Conservation (phyloP, 2,113 vertebrate genomes). For the Brachypteracias leptosomus region DNA sequence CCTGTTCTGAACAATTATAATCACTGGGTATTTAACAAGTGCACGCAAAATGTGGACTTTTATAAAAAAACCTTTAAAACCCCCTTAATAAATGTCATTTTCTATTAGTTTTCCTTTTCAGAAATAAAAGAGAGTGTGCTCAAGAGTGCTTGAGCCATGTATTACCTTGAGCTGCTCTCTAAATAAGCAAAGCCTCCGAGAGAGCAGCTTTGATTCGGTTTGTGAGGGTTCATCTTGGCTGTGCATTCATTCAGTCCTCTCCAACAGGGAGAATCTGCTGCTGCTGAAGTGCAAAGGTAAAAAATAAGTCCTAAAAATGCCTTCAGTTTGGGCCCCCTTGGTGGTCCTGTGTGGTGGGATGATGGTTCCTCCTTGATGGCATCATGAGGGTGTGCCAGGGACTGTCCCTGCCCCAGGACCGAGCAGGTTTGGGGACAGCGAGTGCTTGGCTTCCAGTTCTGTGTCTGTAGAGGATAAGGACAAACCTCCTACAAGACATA, state of each 20-base stretch:
- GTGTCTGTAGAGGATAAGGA: background rate
- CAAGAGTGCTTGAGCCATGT: background rate
- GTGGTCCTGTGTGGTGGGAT: too few species aligned
- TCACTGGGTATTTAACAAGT: background rate
- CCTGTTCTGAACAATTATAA: background rate
- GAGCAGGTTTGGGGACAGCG: rapidly evolving
- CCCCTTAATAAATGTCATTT: background rate
- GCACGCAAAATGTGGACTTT: background rate
- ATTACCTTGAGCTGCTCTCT: background rate
- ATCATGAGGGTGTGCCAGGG: rapidly evolving
- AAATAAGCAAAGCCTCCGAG: background rate
- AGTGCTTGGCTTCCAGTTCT: background rate
- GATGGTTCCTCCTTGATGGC: background rate
- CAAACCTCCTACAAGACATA: background rate
- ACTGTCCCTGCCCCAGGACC: background rate
- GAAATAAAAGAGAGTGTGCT: background rate
- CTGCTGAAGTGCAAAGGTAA: background rate
- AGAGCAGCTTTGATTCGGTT: background rate
- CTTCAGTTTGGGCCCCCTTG: background rate
- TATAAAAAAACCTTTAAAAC: background rate
- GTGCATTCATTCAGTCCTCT: background rate
- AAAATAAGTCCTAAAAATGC: background rate
- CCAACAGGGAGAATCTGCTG: background rate
- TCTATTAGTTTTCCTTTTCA: background rate
- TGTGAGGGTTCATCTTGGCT: background rate